Conservation (phyloP, 2,888 invertebrate species). For the Amphipoea lucens region DNA sequence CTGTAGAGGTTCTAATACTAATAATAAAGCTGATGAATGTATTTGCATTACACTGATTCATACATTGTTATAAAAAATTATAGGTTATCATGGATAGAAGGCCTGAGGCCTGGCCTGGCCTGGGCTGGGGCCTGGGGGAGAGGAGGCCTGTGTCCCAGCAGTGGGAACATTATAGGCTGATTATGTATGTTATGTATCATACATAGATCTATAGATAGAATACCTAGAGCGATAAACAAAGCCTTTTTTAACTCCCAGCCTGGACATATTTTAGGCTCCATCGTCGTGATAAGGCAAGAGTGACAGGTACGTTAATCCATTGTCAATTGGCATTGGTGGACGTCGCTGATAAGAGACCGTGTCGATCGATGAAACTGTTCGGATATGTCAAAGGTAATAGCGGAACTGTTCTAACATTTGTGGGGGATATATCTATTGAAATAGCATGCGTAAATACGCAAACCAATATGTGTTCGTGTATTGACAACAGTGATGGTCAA, state of each 20-base stretch:
- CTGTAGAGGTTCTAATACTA: no score
- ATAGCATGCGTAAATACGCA: neutral
- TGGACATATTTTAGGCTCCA: neutral
- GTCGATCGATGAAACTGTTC: conserved; percentile 17
- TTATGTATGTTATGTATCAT: no score
- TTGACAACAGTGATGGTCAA: neutral
- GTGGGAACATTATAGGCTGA: no score
- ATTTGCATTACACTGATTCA: no score
- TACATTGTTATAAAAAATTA: no score
- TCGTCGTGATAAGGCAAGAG: conserved; percentile 7
- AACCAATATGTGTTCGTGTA: conserved; percentile 1
- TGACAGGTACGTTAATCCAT: conserved; percentile 38
- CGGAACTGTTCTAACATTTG: conserved; percentile 1
- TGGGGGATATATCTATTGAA: neutral
- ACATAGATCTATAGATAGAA: neutral
- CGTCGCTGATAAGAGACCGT: conserved; percentile 26
- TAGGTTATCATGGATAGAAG: no score
- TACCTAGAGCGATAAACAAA: neutral
- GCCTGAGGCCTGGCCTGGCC: no score
- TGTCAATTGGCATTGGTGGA: conserved; percentile 20
- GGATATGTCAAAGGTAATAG: conserved; percentile 16
- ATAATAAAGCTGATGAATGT: no score
- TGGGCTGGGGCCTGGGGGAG: no score
- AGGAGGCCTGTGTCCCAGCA: no score
- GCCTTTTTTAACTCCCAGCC: conserved; percentile 1